Percentiles rank a stretch among this genome's conserved stretches.
phyloP scores from a whole-genome alignment of 2,888 invertebrate genomes.

The Himalopsyche tibetana region DNA sequence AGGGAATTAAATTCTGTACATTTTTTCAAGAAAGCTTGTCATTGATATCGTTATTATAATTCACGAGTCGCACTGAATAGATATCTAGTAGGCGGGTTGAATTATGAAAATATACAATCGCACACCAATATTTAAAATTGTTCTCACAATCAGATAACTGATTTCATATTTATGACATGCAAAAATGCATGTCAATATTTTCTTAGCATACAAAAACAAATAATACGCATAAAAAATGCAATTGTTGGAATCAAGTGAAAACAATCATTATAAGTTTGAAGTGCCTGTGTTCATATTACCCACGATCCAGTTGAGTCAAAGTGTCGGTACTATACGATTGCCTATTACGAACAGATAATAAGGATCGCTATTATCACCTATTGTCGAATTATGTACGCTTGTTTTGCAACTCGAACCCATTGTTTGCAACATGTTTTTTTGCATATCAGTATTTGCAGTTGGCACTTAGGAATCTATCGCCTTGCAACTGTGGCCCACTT shows the following conservation, averaged over 20 bases:
- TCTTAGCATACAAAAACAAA: slow-evolving; percentile 16
- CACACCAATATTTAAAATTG: neutral
- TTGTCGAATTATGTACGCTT: slow-evolving; percentile 65
- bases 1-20: too few relatives aligned
- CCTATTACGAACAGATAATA: slow-evolving; percentile 50
- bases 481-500: slow-evolving; percentile 43
- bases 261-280: slow-evolving; percentile 13
- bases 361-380: slow-evolving; percentile 64
- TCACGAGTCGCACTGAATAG: too few relatives aligned
- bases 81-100: too few relatives aligned
- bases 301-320: slow-evolving; percentile 54
- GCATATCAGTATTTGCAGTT: slow-evolving; percentile 56
- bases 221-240: slow-evolving; percentile 35
- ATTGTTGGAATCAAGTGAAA: slow-evolving; percentile 50
- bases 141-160: neutral
- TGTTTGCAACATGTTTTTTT: slow-evolving; percentile 55
- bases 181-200: slow-evolving; percentile 7
- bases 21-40: too few relatives aligned
- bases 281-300: slow-evolving; percentile 39
- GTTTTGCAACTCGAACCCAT: slow-evolving; percentile 58
- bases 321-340: slow-evolving; percentile 48
- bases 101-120: too few relatives aligned
- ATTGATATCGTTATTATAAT: too few relatives aligned
- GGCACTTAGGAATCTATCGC: slow-evolving; percentile 22
- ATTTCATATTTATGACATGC: slow-evolving; percentile 14